Percentiles rank a stretch among this genome's conserved stretches.
phyloP scores from a whole-genome alignment of 2,888 invertebrate genomes.

The Drosophila putrida region DNA sequence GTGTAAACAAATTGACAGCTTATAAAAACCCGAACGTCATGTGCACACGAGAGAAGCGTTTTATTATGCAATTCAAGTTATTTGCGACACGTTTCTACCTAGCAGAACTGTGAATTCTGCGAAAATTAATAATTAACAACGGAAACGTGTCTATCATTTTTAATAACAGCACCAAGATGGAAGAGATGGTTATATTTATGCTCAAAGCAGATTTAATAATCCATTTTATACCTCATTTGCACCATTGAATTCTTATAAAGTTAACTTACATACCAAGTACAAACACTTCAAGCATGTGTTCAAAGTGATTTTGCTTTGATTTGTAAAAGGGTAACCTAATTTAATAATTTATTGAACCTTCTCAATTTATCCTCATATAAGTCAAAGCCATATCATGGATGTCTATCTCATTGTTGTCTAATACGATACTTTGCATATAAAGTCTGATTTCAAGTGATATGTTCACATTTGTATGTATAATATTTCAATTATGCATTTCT shows the following conservation, averaged over 20 bases:
- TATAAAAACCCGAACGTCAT: constrained; percentile 81
- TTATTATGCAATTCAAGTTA: constrained; percentile 78
- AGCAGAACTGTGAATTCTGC: constrained; percentile 38
- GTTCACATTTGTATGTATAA: constrained; percentile 20
- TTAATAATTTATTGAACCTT: constrained; percentile 8
- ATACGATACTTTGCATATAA: constrained; percentile 10
- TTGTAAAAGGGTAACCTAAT: not conserved
- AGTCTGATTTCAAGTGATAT: constrained; percentile 22
- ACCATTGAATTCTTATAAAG: constrained; percentile 6
- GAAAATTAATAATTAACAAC: constrained; percentile 81
- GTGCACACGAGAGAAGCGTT: constrained; percentile 62
- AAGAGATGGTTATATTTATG: constrained; percentile 28
- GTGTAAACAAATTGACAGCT: constrained; percentile 83
- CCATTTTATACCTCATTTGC: constrained; percentile 24
- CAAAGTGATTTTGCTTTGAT: not conserved
- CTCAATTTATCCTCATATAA: no score
- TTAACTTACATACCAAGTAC: not conserved
- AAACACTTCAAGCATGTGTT: not conserved
- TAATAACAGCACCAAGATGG: constrained; percentile 47
- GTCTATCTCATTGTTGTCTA: not conserved
- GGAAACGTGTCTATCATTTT: constrained; percentile 77
- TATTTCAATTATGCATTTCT: constrained; percentile 38
- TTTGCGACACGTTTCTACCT: constrained; percentile 57
- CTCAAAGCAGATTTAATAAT: constrained; percentile 41
- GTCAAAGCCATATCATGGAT: constrained; percentile 1